Evolutionary conservation across 2,888 invertebrate genomes (phyloP).

Genomic region (Chrysolina haemoptera): DNA sequence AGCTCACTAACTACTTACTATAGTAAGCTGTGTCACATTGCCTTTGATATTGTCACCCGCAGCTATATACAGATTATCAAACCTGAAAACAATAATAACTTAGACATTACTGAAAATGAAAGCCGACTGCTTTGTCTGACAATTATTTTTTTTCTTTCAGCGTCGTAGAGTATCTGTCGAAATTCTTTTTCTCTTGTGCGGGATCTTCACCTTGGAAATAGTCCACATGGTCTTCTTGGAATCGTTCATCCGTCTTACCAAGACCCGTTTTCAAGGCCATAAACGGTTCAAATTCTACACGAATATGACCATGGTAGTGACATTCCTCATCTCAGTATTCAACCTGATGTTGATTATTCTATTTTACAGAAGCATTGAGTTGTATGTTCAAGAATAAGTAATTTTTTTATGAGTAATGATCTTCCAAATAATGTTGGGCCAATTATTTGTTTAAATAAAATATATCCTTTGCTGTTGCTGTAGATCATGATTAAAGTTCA

Average conservation of each 20-base stretch:
- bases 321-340: conserved; percentile 8
- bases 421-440: too few relatives aligned
- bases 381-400: neutral
- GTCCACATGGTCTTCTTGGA: conserved; percentile 36
- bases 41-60: too few relatives aligned
- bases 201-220: conserved; percentile 24
- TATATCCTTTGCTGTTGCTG: neutral
- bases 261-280: conserved; percentile 28
- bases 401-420: neutral
- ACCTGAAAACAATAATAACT: too few relatives aligned
- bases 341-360: conserved; percentile 9
- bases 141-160: conserved; percentile 10
- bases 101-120: too few relatives aligned
- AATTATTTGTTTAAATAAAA: neutral
- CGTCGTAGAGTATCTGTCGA: conserved; percentile 15
- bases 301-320: neutral
- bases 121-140: too few relatives aligned
- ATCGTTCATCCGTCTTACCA: conserved; percentile 27
- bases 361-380: conserved; percentile 9
- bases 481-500: neutral
- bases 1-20: too few relatives aligned
- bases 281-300: conserved; percentile 21
- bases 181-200: conserved; percentile 27
- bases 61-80: too few relatives aligned
- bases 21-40: too few relatives aligned